Evolutionary conservation across 2,888 invertebrate genomes (phyloP), one percentile per base, ranked within the genome.

Genomic region (Phania funesta): DNA sequence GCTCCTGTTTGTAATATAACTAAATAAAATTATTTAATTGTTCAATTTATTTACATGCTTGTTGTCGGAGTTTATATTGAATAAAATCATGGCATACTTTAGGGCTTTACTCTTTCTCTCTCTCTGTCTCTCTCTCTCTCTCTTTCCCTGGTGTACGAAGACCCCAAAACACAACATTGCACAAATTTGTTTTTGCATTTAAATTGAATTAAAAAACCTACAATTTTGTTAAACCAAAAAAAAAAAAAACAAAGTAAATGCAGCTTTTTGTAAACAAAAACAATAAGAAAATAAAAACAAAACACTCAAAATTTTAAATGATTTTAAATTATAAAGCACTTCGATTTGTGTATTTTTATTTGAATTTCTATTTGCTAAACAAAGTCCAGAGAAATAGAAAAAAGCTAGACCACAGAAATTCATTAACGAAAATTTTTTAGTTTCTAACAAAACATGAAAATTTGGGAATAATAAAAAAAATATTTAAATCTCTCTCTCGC

Each of bases 11-110:
- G 24, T 18, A 35, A 70, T 16, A 29, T 11, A 48, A 29, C 38
- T 71, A 56, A 78, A 78, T 77, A 38, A 62, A 62, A 77, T 70
- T 54, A 77, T 70, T 70, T 64, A 71, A 71, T 78, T 78, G 70
- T 56, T 54, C 38, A 70, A 70, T 77, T 77, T 70, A 70, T 77
- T 46, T 70, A 29, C 70, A 64, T 77, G 44, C 56, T 77, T 79
- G 24, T 60, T 67, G 44, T 22, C 6, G 13, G 8, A 20, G 44
- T 32, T 29, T 46, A 70, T 20, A 62, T 50, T 46, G 46, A 38
- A 75, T 54, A 75, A 75, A 80, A 75, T 56, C 64, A 62, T 71
- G 1, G 68, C 80, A 71, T 60, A 80, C 65, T 54, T 29, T 65
- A n/a, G 26, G 70, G 75, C 24, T 65, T 56, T 26, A 24, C 24